These are phyloP conservation scores for Amphiprion ocellaris DNA, from an alignment of 2,113 vertebrate genomes.

Conservation along the genomic window DNA sequence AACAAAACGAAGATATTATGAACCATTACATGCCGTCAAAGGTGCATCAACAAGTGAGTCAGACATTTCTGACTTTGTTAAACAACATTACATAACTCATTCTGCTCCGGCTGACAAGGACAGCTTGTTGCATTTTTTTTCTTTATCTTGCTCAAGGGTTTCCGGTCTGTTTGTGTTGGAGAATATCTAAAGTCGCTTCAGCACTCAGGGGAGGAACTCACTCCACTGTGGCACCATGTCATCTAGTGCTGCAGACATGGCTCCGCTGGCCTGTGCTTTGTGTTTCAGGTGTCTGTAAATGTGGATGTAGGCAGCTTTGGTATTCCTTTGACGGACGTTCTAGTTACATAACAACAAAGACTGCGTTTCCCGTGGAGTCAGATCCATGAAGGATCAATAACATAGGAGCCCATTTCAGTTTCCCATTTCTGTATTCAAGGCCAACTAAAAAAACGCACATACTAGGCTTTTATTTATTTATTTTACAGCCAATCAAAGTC, in stretches of 20 bases:
- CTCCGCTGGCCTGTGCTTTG: constrained; percentile 11
- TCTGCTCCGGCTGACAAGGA: constrained; percentile 20
- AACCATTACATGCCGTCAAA: constrained; percentile 5
- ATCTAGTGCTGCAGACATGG: constrained; percentile 51
- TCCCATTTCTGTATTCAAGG: constrained; percentile 16
- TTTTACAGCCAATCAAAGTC: constrained; percentile 18
- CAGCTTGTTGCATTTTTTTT: not conserved
- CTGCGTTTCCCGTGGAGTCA: constrained; percentile 29
- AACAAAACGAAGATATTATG: not conserved
- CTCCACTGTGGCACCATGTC: constrained; percentile 43
- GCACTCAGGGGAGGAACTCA: constrained; percentile 32
- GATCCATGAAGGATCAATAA: constrained; percentile 49
- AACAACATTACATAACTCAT: constrained; percentile 22
- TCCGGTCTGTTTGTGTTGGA: constrained; percentile 20
- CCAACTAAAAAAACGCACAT: constrained; percentile 26
- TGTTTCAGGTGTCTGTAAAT: constrained; percentile 44
- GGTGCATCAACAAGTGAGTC: constrained; percentile 21
- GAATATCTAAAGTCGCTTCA: constrained; percentile 23
- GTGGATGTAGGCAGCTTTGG: constrained; percentile 37
- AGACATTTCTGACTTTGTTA: constrained; percentile 5
- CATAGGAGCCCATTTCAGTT: constrained; percentile 11
- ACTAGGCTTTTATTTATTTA: not conserved
- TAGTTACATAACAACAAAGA: constrained; percentile 43
- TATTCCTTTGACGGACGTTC: constrained; percentile 43
- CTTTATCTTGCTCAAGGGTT: constrained; percentile 24